phyloP scores from a whole-genome alignment of 2,113 vertebrate species.

The Okapia johnstoni region DNA sequence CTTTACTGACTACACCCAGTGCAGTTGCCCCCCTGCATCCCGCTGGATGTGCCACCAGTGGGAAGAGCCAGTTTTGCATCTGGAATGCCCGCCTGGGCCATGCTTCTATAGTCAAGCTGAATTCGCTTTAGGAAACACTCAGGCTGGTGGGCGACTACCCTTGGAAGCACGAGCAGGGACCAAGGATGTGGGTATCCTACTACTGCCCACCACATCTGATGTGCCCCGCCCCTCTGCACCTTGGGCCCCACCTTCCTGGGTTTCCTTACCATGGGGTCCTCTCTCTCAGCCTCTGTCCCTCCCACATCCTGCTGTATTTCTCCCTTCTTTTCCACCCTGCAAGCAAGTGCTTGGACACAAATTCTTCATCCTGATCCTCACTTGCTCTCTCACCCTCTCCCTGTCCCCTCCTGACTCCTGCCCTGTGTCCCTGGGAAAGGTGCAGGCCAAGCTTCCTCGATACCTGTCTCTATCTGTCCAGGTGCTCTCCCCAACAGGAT shows the following conservation, averaged over 20 bases:
- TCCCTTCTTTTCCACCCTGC: background rate
- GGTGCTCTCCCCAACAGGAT: rapidly evolving
- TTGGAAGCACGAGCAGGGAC: background rate
- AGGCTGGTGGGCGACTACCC: background rate
- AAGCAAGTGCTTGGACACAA: background rate
- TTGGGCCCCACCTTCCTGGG: background rate
- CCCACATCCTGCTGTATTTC: background rate
- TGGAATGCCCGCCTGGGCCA: background rate
- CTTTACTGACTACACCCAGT: background rate
- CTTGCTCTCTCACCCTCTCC: background rate
- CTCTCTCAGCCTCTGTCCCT: background rate
- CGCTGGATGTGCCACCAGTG: background rate
- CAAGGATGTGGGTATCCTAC: rapidly evolving
- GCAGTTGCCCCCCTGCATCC: too few relatives aligned
- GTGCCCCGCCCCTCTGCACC: rapidly evolving
- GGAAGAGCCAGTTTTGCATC: background rate
- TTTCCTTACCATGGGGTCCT: background rate
- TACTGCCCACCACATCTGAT: background rate
- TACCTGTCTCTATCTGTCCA: background rate
- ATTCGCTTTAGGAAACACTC: background rate
- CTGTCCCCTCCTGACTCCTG: background rate
- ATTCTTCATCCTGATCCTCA: background rate
- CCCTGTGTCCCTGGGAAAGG: background rate
- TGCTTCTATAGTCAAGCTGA: background rate
- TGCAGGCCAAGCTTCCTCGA: background rate